phyloP scores from a whole-genome alignment of 2,113 vertebrate species.

The Dromas ardeola region DNA sequence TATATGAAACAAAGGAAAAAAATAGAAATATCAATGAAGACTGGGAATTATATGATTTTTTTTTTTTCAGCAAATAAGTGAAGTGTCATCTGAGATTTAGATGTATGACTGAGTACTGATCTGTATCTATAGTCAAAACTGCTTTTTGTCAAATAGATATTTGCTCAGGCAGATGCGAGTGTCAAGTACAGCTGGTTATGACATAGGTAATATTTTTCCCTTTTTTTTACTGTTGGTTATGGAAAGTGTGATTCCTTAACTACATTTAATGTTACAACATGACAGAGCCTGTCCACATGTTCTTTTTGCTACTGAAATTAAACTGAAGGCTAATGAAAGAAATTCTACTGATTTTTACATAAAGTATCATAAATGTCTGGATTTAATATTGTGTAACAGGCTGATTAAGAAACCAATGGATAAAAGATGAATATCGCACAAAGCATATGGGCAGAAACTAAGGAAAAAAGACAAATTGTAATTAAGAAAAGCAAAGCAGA shows the following conservation, averaged over 20 bases:
- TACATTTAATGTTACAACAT: background rate
- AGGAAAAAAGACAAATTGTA: background rate
- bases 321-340: background rate
- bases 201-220: background rate
- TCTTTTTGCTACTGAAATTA: background rate
- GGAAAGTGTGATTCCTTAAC: background rate
- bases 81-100: background rate
- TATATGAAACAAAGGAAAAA: background rate
- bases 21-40: background rate
- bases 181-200: background rate
- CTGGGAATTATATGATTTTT: background rate
- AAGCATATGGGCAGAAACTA: background rate
- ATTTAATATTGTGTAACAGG: background rate
- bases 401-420: background rate
- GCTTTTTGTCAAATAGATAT: background rate
- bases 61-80: background rate
- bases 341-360: background rate
- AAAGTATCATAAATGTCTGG: background rate
- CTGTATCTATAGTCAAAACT: background rate
- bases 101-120: background rate
- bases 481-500: background rate
- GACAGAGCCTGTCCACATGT: background rate
- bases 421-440: background rate
- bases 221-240: background rate
- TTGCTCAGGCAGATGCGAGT: background rate